A percentile compares a stretch with the other conserved stretches of the same genome.
These are phyloP conservation scores for Hybos culiciformis DNA, from an alignment of 2,888 invertebrate species.

Conservation along the genomic window DNA sequence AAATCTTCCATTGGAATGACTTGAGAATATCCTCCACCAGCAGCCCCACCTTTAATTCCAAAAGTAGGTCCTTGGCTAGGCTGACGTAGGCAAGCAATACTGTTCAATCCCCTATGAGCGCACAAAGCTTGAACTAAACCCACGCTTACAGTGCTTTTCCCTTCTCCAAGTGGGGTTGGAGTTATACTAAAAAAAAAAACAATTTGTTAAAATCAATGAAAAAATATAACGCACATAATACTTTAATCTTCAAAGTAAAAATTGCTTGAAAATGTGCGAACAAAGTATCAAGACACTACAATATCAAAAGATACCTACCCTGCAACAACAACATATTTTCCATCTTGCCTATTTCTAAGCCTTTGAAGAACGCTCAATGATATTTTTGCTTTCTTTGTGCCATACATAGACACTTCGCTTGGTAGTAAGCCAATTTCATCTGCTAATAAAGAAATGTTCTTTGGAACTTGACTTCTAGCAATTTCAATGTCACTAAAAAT, in stretches of 20 bases:
- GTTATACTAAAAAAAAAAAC: conserved; percentile 55
- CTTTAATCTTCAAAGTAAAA: conserved; percentile 2
- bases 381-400: conserved; percentile 90
- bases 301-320: conserved; percentile 56
- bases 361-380: conserved; percentile 67
- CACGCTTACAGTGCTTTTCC: conserved; percentile 90
- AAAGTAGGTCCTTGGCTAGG: conserved; percentile 99
- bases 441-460: conserved; percentile 63
- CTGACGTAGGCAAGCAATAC: conserved; percentile 88
- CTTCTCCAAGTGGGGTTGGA: conserved; percentile 97
- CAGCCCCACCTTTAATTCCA: conserved; percentile 91
- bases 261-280: background rate
- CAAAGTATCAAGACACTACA: conserved; percentile 1
- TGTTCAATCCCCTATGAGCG: conserved; percentile 69
- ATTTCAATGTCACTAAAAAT: conserved; percentile 69
- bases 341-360: conserved; percentile 50
- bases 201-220: background rate
- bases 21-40: conserved; percentile 95
- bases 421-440: conserved; percentile 70
- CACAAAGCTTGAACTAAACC: conserved; percentile 87
- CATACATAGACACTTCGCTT: conserved; percentile 78
- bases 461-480: conserved; percentile 76
- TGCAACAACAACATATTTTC: conserved; percentile 89
- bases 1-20: conserved; percentile 99
- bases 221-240: background rate